These are phyloP conservation scores for Nettapus auritus DNA, from an alignment of 2,113 vertebrate species.

Conservation along the genomic window DNA sequence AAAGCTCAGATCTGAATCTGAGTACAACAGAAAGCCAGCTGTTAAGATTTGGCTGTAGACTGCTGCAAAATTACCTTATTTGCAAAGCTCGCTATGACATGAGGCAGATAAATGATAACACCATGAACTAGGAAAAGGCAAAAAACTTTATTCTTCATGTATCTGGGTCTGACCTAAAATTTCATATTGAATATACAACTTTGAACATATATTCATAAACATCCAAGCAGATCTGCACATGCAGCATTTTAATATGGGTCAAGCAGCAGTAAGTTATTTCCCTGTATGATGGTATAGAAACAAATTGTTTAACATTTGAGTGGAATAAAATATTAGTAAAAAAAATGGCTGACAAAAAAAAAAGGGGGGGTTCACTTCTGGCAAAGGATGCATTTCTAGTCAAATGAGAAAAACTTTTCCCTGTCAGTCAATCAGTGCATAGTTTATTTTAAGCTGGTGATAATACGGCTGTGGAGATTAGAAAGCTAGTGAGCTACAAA, in stretches of 20 bases:
- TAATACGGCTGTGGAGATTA: constrained; percentile 28
- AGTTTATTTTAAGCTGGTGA: background rate
- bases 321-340: constrained; percentile 21
- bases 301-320: constrained; percentile 54
- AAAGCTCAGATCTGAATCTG: constrained; percentile 56
- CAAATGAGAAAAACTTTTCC: constrained; percentile 15
- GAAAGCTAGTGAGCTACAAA: background rate
- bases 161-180: constrained; percentile 46
- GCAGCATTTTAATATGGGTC: constrained; percentile 47
- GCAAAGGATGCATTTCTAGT: background rate
- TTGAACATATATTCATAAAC: constrained; percentile 55
- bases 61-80: constrained; percentile 69
- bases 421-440: background rate
- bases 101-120: constrained; percentile 67
- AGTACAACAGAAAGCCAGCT: constrained; percentile 66
- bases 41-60: constrained; percentile 58
- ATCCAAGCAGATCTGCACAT: constrained; percentile 42
- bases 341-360: constrained; percentile 32
- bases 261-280: constrained; percentile 30
- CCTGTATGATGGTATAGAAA: constrained; percentile 40
- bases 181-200: constrained; percentile 49
- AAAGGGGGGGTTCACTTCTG: constrained; percentile 35
- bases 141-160: constrained; percentile 44
- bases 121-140: constrained; percentile 23
- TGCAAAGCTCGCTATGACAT: constrained; percentile 54